These are phyloP conservation scores for Sinopyrophorus schimmeli DNA, from an alignment of 2,888 invertebrate species.

Conservation along the genomic window DNA sequence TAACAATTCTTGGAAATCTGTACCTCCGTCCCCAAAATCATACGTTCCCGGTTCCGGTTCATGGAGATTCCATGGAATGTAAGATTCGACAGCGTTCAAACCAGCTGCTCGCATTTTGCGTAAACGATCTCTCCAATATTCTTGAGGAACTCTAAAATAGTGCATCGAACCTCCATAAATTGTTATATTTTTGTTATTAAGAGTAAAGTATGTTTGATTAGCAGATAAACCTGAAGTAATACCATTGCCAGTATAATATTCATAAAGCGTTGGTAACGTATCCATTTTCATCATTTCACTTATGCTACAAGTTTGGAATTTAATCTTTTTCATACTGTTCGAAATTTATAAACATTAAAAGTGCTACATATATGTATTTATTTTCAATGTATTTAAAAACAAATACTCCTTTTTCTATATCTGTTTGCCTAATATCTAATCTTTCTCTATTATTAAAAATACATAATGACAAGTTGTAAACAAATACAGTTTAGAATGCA, in stretches of 20 bases:
- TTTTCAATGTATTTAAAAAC: too few species aligned
- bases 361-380: too few species aligned
- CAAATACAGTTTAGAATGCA: too few species aligned
- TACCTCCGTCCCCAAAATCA: conserved; percentile 66
- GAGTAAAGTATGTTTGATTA: conserved; percentile 46
- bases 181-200: conserved; percentile 53
- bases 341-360: too few species aligned
- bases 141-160: conserved; percentile 79
- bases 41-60: conserved; percentile 73
- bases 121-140: conserved; percentile 79
- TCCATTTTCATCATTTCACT: conserved; percentile 24
- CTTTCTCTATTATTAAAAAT: too few species aligned
- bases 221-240: conserved; percentile 44
- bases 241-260: conserved; percentile 54
- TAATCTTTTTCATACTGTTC: too few species aligned
- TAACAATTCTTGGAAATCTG: conserved; percentile 55
- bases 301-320: too few species aligned
- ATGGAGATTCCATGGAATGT: conserved; percentile 89
- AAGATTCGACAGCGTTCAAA: conserved; percentile 80
- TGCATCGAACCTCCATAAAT: conserved; percentile 67
- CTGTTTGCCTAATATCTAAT: too few species aligned
- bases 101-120: conserved; percentile 79
- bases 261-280: conserved; percentile 51
- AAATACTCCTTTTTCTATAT: too few species aligned
- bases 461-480: too few species aligned